A percentile compares a stretch with the other conserved stretches of the same genome.
These are phyloP conservation scores for Suncus etruscus DNA, from an alignment of 2,113 vertebrate species.

Conservation along the genomic window DNA sequence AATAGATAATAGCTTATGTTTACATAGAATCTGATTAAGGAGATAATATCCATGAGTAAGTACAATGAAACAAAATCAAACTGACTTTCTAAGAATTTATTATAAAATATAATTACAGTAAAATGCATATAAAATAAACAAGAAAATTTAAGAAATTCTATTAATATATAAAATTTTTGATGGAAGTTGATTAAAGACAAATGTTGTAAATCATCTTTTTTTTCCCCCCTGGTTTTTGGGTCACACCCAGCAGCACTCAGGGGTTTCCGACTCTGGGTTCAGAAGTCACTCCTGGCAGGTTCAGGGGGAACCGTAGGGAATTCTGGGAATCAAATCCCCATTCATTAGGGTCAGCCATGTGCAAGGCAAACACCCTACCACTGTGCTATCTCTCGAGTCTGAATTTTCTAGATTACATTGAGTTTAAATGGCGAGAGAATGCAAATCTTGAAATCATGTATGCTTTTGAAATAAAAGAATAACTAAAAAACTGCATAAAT, in stretches of 20 bases:
- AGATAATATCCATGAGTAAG: constrained; percentile 41
- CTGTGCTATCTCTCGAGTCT: too few relatives aligned
- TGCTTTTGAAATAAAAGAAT: not conserved
- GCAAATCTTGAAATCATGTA: not conserved
- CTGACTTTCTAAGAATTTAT: constrained; percentile 35
- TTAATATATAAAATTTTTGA: not conserved
- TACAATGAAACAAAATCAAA: not conserved
- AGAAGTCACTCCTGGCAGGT: too few relatives aligned
- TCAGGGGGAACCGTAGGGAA: too few relatives aligned
- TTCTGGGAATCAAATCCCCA: too few relatives aligned
- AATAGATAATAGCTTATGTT: constrained; percentile 12
- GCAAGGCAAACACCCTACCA: too few relatives aligned
- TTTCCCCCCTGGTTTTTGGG: too few relatives aligned
- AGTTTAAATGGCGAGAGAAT: constrained; percentile 16
- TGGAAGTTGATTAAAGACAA: not conserved
- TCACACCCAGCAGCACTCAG: too few relatives aligned
- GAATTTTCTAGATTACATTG: constrained; percentile 44
- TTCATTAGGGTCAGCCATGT: too few relatives aligned
- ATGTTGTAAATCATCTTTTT: not conserved
- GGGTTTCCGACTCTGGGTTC: too few relatives aligned
- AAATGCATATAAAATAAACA: constrained; percentile 28
- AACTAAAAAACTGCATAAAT: not conserved
- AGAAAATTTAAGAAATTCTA: constrained; percentile 36
- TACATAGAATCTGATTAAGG: not conserved
- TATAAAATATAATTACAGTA: not conserved